Percentiles rank a stretch among this genome's conserved stretches.
Conservation (phyloP, 2,797 vertebrate genomes). For the Propithecus perrieri region DNA sequence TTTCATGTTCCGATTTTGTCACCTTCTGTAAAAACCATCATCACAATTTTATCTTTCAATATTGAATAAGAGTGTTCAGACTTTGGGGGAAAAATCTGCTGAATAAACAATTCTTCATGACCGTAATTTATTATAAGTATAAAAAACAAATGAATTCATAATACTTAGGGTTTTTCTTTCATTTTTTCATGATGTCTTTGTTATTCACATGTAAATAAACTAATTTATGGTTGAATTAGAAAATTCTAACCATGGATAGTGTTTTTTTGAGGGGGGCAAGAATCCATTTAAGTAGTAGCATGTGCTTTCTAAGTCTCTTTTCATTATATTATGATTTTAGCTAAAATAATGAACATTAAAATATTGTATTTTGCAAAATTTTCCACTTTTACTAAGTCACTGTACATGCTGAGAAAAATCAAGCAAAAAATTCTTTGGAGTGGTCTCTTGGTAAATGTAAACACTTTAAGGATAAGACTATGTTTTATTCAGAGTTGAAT, state of each 20-base stretch:
- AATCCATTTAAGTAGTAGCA: neutral
- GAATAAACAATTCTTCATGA: neutral
- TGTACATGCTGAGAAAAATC: neutral
- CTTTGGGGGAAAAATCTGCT: neutral
- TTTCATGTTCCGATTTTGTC: neutral
- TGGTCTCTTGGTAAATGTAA: neutral
- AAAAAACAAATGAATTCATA: neutral
- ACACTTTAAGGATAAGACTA: neutral
- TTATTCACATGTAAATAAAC: neutral
- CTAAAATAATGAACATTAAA: constrained; percentile 4
- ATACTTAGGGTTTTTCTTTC: neutral
- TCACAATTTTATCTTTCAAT: neutral
- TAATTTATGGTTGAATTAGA: neutral
- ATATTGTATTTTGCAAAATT: neutral
- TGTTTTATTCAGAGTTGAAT: neutral
- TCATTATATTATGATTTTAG: neutral
- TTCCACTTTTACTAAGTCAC: neutral
- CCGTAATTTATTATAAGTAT: neutral
- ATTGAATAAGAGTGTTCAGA: neutral
- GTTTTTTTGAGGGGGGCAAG: neutral
- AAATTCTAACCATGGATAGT: neutral
- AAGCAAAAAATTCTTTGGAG: neutral
- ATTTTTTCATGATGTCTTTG: neutral
- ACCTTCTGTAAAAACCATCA: neutral
- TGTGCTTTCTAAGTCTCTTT: neutral